Base-by-base conservation (phyloP, 2,888 invertebrate genomes). In the Platypus cylindrus region DNA sequence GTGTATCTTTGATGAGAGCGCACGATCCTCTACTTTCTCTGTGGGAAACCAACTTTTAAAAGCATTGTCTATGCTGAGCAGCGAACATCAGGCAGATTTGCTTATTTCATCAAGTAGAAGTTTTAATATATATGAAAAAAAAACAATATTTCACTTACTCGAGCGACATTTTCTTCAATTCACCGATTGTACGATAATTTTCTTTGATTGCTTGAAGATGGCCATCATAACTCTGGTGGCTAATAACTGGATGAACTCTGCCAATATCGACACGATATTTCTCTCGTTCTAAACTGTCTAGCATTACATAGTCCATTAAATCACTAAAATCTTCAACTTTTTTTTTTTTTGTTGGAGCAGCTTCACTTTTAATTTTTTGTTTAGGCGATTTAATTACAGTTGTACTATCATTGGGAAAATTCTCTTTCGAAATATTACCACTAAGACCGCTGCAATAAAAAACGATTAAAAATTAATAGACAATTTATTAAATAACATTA, bases 111-210 rank as follows among this genome's bases (percentile, higher is more conserved):
- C 9, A 20, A 7, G 9, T 5, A 18, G 22, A 25, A 13, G 22
- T 30, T 13, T 20, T 4, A 13, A 18, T 26, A 8, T 8, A 5
- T 11, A 26, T 20, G 20, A 5, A 37, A 28, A 26, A 29, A 38
- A 37, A 34, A 8, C 27, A n/a, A n/a, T n/a, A n/a, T n/a, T n/a
- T 5, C 35, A 49, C 64, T 62, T 50, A 69, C 68, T 63, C 60
- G 27, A 59, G 48, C 44, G 55, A 52, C 22, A 66, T 54, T 36
- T 62, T 73, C 52, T 77, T 74, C 59, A 83, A 60, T 48, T 80
- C 75, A 0, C 71, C 78, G 38, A 86, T 66, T 3, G 75, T 75
- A 0, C 82, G 83, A 58, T 81, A 81, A 14, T 32, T 20, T 7
- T 27, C 32, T 2, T 66, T 63, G 34, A 66, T 58, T 38, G 64